Conservation (phyloP, 53 echinoderm and acorn worm species). For the Apostichopus leukothele region DNA sequence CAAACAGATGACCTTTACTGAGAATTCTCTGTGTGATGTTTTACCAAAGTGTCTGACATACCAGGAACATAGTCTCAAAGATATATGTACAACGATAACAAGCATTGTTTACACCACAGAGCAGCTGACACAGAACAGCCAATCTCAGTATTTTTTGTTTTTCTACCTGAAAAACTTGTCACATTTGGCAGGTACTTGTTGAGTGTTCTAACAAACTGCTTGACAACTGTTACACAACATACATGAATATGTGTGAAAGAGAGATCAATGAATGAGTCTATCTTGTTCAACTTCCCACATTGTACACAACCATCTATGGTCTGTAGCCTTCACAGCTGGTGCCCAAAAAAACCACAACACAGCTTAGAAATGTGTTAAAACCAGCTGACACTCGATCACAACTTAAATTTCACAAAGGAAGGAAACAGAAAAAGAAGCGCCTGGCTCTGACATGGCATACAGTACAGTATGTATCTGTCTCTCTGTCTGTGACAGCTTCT, state of each 20-base stretch:
- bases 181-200: not conserved
- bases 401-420: not conserved
- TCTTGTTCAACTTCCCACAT: not conserved
- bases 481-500: not conserved
- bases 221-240: constrained; percentile 12
- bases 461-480: too few relatives aligned
- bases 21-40: too few relatives aligned
- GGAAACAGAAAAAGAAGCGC: too few relatives aligned
- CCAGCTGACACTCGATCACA: not conserved
- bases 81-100: too few relatives aligned
- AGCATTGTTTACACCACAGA: too few relatives aligned
- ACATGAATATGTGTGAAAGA: not conserved
- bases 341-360: not conserved
- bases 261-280: not conserved
- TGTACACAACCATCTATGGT: not conserved
- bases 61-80: too few relatives aligned
- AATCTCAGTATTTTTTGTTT: not conserved
- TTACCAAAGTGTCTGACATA: too few relatives aligned
- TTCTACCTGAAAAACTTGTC: not conserved
- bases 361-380: not conserved
- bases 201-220: not conserved
- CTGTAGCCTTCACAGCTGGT: constrained; percentile 15
- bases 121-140: too few relatives aligned
- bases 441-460: too few relatives aligned
- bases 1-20: too few relatives aligned